These are phyloP conservation scores for Ailuropoda melanoleuca DNA, from an alignment of 2,113 vertebrate genomes.

Conservation along the genomic window DNA sequence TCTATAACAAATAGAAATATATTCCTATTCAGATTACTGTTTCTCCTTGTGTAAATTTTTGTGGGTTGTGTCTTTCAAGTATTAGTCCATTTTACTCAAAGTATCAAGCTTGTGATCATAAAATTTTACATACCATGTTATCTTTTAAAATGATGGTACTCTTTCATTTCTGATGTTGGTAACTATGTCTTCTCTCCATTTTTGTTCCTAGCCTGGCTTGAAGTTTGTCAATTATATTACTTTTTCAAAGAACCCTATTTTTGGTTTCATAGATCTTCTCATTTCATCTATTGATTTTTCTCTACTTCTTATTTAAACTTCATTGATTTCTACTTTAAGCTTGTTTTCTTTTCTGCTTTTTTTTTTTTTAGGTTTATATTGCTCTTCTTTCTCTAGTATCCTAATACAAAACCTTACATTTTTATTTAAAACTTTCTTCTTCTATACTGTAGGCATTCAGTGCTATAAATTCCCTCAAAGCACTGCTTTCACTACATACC, in stretches of 20 bases:
- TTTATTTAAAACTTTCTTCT: not conserved
- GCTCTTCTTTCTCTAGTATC: not conserved
- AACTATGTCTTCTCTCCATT: not conserved
- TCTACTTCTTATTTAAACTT: not conserved
- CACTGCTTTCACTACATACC: not conserved
- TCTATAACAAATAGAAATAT: not conserved
- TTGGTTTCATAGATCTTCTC: not conserved
- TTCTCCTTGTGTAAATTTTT: not conserved
- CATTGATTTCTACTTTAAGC: conserved; percentile 10
- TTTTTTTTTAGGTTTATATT: not conserved
- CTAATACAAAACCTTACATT: not conserved
- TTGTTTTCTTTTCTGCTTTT: not conserved
- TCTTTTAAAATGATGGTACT: not conserved
- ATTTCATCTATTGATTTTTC: not conserved
- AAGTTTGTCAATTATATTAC: not conserved
- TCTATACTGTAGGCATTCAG: not conserved
- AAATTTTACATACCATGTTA: not conserved
- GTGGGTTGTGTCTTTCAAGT: not conserved
- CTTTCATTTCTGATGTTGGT: not conserved
- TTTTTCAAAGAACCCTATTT: not conserved
- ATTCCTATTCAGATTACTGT: not conserved
- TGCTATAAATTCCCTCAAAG: not conserved
- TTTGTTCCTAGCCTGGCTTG: not conserved
- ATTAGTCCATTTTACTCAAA: not conserved
- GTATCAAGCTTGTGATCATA: not conserved